A percentile compares a stretch with the other conserved stretches of the same genome.
These are phyloP conservation scores for Heliconius congener DNA, from an alignment of 1,140 invertebrate species.

Conservation along the genomic window DNA sequence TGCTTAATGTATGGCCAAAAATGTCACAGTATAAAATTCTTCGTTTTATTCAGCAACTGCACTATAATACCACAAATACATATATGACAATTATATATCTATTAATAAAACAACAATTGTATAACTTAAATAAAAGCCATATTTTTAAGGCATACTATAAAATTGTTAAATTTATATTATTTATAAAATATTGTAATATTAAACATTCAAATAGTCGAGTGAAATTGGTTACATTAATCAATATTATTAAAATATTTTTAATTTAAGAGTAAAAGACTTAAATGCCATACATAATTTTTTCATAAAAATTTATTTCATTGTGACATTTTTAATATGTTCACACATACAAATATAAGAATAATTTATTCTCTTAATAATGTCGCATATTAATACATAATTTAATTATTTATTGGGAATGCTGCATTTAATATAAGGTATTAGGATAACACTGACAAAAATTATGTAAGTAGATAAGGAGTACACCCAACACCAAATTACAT, in stretches of 20 bases:
- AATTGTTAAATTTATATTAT: conserved; percentile 6
- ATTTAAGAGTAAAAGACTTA: conserved; percentile 3
- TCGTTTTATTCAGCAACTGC: background rate
- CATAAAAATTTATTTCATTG: background rate
- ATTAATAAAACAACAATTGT: conserved; percentile 13
- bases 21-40: background rate
- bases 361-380: background rate
- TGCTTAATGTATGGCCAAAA: background rate
- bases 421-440: conserved; percentile 11
- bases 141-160: conserved; percentile 9
- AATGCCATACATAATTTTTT: background rate
- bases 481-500: conserved; percentile 51
- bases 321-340: conserved; percentile 6
- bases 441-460: conserved; percentile 14
- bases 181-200: conserved; percentile 5
- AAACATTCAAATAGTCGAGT: background rate
- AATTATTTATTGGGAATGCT: background rate
- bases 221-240: background rate
- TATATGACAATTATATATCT: background rate
- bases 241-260: conserved; percentile 1
- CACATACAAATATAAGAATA: conserved; percentile 13
- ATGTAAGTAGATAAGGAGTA: conserved; percentile 45
- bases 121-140: conserved; percentile 6
- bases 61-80: background rate
- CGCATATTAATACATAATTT: background rate